Evolutionary conservation across 2,888 invertebrate species (phyloP).

Genomic region (Alsophila aescularia): DNA sequence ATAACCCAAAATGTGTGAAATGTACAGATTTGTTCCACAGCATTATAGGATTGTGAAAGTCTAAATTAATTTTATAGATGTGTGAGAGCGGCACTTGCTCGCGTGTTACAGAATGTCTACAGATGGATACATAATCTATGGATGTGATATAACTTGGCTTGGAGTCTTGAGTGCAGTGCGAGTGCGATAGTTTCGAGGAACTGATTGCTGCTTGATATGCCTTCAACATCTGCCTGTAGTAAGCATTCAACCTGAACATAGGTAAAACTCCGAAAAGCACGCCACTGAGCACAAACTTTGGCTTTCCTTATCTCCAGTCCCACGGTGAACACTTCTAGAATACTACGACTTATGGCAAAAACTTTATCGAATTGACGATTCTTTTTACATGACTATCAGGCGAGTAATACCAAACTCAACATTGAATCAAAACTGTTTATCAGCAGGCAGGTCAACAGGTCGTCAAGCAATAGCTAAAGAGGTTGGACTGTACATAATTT

Average conservation of each 20-base stretch:
- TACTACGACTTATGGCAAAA: too few species aligned
- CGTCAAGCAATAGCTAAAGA: neutral
- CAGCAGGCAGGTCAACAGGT: neutral
- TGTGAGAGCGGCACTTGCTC: constrained; percentile 28
- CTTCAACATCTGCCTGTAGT: too few species aligned
- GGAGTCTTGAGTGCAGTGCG: constrained; percentile 1
- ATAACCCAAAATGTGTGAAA: constrained; percentile 27
- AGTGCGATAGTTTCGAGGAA: neutral
- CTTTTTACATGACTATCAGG: too few species aligned
- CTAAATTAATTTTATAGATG: constrained; percentile 28
- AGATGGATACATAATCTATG: neutral
- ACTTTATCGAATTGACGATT: too few species aligned
- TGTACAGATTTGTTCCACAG: constrained; percentile 34
- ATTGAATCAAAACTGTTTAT: neutral
- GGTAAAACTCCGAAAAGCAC: too few species aligned
- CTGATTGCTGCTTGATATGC: neutral
- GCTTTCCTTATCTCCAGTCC: too few species aligned
- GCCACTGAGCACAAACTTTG: too few species aligned
- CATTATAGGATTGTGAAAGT: constrained; percentile 33
- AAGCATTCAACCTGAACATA: too few species aligned
- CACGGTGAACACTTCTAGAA: too few species aligned
- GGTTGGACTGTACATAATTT: neutral
- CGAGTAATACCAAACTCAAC: neutral
- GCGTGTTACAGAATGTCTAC: constrained; percentile 7
- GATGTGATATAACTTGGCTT: neutral